Conservation (phyloP, 1,140 invertebrate species). For the Apis mellifera region Amel_HAv3.1 CM009938.2:12458501-12459000, state of each 20-base stretch:
- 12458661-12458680: constrained; percentile 59
- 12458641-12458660: constrained; percentile 72
- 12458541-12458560: constrained; percentile 55
- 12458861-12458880: no score
- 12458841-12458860: no score
- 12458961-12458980: no score
- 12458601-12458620: constrained; percentile 75
- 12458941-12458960: no score
- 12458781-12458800: no score
- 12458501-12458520: constrained; percentile 51
- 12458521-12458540: constrained; percentile 44
- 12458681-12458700: not conserved
- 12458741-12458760: constrained; percentile 14
- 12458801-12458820: no score
- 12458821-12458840: no score
- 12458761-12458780: no score
- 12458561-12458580: constrained; percentile 57
- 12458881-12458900: no score
- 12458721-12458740: constrained; percentile 15
- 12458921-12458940: no score
- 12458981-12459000: no score
- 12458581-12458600: constrained; percentile 66
- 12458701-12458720: not conserved
- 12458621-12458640: constrained; percentile 79
- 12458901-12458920: no score